Base-by-base conservation (phyloP, 1,140 invertebrate species). In the Portunus trituberculatus region DNA sequence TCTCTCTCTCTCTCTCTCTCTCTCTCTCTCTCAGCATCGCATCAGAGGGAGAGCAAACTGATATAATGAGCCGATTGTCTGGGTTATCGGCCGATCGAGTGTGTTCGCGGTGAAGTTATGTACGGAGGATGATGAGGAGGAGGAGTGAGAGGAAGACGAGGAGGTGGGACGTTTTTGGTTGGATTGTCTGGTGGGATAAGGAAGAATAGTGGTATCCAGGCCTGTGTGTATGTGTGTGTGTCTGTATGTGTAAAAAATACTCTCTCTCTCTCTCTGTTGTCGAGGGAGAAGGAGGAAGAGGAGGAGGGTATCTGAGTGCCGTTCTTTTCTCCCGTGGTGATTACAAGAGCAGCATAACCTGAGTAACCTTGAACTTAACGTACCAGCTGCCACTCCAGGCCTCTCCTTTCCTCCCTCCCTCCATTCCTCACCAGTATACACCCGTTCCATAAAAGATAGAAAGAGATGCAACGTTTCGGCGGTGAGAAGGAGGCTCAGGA, bases 1-100 rank as follows among this genome's bases (percentile, higher is more conserved):
- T 52, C 48, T 52, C 48, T 52, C 48, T 52, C 48, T 52, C 48
- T 52, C 48, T 52, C 48, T 52, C 48, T 52, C 48, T 52, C 48
- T 52, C 48, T 52, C 48, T 52, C 48, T 52, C 48, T 52, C 48
- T 52, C 88, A 90, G 48, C 32, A 90, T 90, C 48, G 88, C 45
- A 90, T 90, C 88, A 90, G 88, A 90, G 45, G 88, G 39, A 20
- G 45, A 52, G 45, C 45, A 52, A 90, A 90, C 48, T 39, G 88
- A 90, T 90, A 48, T 90, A 90, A 90, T 90, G 88, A 90, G 88
- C n/a, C 48, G 88, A 90, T 90, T 90, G 88, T 90, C 67, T 48
- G 48, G 29, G 88, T 90, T 90, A 90, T 90, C 88, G 48, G 88
- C 45, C 45, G 88, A 90, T 90, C 88, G 67, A 76, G 67, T 76